Evolutionary conservation across 1,140 invertebrate species (phyloP).

Genomic region (Pseudoatta argentina): DNA sequence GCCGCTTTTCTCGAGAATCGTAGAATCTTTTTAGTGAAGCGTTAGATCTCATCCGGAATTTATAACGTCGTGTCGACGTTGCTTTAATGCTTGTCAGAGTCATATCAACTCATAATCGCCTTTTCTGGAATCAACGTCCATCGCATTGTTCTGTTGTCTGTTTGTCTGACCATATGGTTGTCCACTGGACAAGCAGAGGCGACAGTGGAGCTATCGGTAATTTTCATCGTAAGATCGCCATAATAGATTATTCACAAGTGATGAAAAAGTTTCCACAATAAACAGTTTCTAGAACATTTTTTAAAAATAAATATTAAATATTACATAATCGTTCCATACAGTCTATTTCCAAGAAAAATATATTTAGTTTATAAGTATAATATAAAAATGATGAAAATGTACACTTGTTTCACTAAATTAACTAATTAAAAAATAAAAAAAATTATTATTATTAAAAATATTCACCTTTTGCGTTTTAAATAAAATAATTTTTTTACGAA

Average conservation of each 20-base stretch:
- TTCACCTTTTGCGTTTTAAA: too few relatives aligned
- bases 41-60: constrained; percentile 42
- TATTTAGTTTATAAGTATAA: too few relatives aligned
- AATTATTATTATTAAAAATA: too few relatives aligned
- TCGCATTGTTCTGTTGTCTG: background rate
- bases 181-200: background rate
- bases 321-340: too few relatives aligned
- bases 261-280: background rate
- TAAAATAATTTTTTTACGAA: too few relatives aligned
- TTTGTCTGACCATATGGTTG: constrained; percentile 19
- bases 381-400: too few relatives aligned
- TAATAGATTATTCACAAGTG: constrained; percentile 5
- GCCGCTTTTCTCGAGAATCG: constrained; percentile 72
- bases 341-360: too few relatives aligned
- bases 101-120: constrained; percentile 51
- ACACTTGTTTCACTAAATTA: too few relatives aligned
- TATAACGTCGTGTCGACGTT: constrained; percentile 24
- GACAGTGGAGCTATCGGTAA: background rate
- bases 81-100: constrained; percentile 17
- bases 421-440: too few relatives aligned
- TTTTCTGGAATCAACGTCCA: constrained; percentile 45
- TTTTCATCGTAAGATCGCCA: background rate
- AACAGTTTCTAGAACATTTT: background rate
- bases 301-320: background rate
- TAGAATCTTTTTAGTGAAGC: constrained; percentile 55